phyloP scores from a whole-genome alignment of 53 echinoderm and acorn worm species.

The Echinometra lucunter region DNA sequence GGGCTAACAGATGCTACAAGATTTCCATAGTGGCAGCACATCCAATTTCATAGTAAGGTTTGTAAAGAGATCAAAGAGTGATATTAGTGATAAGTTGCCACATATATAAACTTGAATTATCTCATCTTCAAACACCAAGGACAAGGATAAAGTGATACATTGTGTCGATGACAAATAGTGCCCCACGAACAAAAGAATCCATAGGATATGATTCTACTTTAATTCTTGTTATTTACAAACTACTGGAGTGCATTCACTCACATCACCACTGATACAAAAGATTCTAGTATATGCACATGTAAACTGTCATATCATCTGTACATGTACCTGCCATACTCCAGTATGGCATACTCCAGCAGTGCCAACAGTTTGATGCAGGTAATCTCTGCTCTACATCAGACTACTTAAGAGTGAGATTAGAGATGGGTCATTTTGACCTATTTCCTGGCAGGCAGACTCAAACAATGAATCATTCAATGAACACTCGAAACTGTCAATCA shows the following conservation, averaged over 20 bases:
- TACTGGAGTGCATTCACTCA: background rate
- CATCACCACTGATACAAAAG: background rate
- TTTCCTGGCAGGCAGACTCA: background rate
- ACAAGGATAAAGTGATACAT: background rate
- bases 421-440: slow-evolving; percentile 7
- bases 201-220: background rate
- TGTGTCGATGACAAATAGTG: background rate
- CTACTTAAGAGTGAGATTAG: background rate
- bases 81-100: background rate
- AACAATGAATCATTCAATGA: slow-evolving; percentile 4
- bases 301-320: no score
- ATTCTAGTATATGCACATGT: background rate
- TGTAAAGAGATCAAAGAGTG: background rate
- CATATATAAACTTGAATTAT: background rate
- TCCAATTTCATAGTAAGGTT: background rate
- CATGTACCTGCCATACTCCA: no score
- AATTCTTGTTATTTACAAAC: background rate
- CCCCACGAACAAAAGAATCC: background rate
- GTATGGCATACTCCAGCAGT: background rate
- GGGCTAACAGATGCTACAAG: background rate
- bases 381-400: background rate
- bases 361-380: slow-evolving; percentile 4
- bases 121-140: background rate
- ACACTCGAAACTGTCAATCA: slow-evolving; percentile 3
- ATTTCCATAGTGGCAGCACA: background rate